Evolutionary conservation across 2,888 invertebrate genomes (phyloP).

Genomic region (Drosophila gaucha): DNA sequence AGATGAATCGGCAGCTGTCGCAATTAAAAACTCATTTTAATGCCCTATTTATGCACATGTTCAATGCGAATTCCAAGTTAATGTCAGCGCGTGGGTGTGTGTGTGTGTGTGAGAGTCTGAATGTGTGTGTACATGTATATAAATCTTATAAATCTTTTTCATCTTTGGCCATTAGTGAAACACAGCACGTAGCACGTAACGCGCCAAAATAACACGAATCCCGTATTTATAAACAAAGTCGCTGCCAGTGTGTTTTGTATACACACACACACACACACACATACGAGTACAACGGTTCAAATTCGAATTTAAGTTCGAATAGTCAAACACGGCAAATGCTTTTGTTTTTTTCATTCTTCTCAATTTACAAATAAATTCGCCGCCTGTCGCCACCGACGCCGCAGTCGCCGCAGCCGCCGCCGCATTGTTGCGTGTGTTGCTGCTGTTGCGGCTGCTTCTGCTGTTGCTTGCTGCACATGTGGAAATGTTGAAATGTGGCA

Average conservation of each 20-base stretch:
- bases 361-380: conserved; percentile 53
- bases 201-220: conserved; percentile 56
- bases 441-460: conserved; percentile 28
- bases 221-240: conserved; percentile 65
- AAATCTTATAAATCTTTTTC: conserved; percentile 64
- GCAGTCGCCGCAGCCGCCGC: conserved; percentile 49
- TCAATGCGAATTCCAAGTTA: conserved; percentile 42
- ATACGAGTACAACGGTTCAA: conserved; percentile 55
- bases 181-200: conserved; percentile 61
- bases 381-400: conserved; percentile 55
- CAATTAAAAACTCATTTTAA: conserved; percentile 74
- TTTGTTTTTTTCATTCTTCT: conserved; percentile 18
- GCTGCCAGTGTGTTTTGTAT: conserved; percentile 35
- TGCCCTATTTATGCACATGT: conserved; percentile 62
- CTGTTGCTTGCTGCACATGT: conserved; percentile 51
- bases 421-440: conserved; percentile 56
- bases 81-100: conserved; percentile 19
- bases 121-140: conserved; percentile 2
- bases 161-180: conserved; percentile 46
- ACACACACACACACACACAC: conserved; percentile 19
- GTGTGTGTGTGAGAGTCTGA: conserved; percentile 14
- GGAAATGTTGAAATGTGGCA: conserved; percentile 60
- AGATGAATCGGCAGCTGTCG: conserved; percentile 61
- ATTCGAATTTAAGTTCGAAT: conserved; percentile 33
- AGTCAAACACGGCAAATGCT: conserved; percentile 32